Conservation (phyloP, 2,888 invertebrate species). For the Drosophila fungiperda region DNA sequence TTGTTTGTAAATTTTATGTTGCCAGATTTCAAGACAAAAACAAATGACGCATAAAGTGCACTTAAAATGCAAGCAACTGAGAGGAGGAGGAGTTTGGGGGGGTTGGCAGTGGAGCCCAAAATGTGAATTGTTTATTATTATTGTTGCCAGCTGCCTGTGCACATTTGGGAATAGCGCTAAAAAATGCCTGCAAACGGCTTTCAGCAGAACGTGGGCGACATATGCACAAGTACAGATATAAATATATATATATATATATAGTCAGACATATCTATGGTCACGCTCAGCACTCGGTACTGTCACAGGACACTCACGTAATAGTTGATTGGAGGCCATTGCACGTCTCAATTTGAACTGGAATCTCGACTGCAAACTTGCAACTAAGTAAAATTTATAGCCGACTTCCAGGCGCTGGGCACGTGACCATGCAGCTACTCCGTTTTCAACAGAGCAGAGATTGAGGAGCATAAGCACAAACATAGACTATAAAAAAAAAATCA, state of each 20-base stretch:
- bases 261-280: constrained; percentile 30
- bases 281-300: constrained; percentile 34
- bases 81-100: not conserved
- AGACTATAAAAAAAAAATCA: not conserved
- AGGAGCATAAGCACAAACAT: constrained; percentile 8
- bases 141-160: constrained; percentile 22
- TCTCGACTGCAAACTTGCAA: constrained; percentile 75
- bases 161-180: constrained; percentile 57
- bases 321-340: constrained; percentile 73
- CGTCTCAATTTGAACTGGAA: constrained; percentile 60
- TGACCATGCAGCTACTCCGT: constrained; percentile 66
- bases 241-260: not conserved
- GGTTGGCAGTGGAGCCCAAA: not conserved
- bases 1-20: constrained; percentile 50
- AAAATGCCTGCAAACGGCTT: constrained; percentile 59
- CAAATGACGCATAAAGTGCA: constrained; percentile 59
- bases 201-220: constrained; percentile 41
- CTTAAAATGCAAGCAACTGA: constrained; percentile 44
- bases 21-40: constrained; percentile 43
- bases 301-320: constrained; percentile 52
- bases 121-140: not conserved
- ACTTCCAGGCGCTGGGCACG: constrained; percentile 53
- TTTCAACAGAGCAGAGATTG: constrained; percentile 39
- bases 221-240: not conserved
- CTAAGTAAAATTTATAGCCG: constrained; percentile 71